phyloP scores from a whole-genome alignment of 2,888 invertebrate species.

The Trachelus stipa region DNA sequence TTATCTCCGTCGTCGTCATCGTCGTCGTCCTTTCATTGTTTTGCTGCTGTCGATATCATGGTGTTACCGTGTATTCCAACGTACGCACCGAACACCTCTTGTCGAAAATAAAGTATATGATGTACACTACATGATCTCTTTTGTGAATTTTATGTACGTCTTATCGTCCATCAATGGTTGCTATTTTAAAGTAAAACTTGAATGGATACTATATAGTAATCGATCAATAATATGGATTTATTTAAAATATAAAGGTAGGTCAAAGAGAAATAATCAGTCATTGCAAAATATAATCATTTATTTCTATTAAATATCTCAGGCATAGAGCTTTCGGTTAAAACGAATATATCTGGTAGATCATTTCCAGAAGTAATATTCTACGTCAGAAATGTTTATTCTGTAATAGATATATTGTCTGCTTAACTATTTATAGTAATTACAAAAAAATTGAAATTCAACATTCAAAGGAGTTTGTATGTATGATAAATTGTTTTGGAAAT shows the following conservation, averaged over 20 bases:
- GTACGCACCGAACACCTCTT: background rate
- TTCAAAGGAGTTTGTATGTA: background rate
- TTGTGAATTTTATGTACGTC: background rate
- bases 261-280: conserved; percentile 6
- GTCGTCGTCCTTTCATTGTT: background rate
- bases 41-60: background rate
- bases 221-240: background rate
- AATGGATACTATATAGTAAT: background rate
- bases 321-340: background rate
- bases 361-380: background rate
- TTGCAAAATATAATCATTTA: conserved; percentile 2
- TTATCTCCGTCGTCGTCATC: background rate
- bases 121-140: background rate
- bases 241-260: background rate
- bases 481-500: background rate
- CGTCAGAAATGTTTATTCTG: background rate
- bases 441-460: background rate
- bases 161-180: background rate
- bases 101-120: background rate
- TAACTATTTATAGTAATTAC: background rate
- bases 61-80: background rate
- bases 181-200: background rate
- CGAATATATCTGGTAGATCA: background rate
- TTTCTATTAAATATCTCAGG: conserved; percentile 6
- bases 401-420: background rate